Percentiles rank a stretch among this genome's conserved stretches.
Conservation (phyloP, 1,140 invertebrate species). For the Drosophila lacteicornis region DNA sequence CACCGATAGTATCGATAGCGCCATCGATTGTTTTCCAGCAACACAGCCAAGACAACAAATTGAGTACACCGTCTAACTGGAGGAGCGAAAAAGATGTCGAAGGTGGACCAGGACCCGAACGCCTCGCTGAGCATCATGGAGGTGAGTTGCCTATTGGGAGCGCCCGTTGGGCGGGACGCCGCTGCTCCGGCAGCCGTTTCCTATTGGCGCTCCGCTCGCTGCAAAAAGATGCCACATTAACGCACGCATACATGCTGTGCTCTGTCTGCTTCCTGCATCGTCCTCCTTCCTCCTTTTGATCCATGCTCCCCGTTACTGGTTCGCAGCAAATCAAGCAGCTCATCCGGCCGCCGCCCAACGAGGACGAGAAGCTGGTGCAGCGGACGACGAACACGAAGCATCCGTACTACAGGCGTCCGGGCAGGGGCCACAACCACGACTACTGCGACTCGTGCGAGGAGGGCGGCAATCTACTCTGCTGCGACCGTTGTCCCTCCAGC, state of each 20-base stretch:
- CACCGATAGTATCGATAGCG: too few relatives aligned
- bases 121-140: conserved; percentile 81
- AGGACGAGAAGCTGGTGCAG: conserved; percentile 86
- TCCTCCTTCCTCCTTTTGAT: not conserved
- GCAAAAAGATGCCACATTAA: conserved; percentile 34
- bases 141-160: conserved; percentile 42
- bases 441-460: conserved; percentile 96
- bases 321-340: conserved; percentile 94
- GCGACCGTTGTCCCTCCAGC: conserved; percentile 96
- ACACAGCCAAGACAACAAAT: conserved; percentile 50
- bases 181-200: not conserved
- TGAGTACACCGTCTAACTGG: conserved; percentile 51
- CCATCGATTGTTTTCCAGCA: not conserved
- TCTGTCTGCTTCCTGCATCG: conserved; percentile 9
- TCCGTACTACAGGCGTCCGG: conserved; percentile 93
- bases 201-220: conserved; percentile 9
- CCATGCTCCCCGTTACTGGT: conserved; percentile 21
- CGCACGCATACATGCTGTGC: conserved; percentile 3
- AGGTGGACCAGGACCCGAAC: conserved; percentile 73
- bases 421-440: conserved; percentile 96
- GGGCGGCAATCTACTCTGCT: conserved; percentile 97
- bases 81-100: conserved; percentile 73
- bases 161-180: not conserved
- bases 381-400: conserved; percentile 90
- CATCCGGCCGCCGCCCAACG: conserved; percentile 94